These are phyloP conservation scores for Drosophila atripex DNA, from an alignment of 2,888 invertebrate genomes.

Conservation along the genomic window DNA sequence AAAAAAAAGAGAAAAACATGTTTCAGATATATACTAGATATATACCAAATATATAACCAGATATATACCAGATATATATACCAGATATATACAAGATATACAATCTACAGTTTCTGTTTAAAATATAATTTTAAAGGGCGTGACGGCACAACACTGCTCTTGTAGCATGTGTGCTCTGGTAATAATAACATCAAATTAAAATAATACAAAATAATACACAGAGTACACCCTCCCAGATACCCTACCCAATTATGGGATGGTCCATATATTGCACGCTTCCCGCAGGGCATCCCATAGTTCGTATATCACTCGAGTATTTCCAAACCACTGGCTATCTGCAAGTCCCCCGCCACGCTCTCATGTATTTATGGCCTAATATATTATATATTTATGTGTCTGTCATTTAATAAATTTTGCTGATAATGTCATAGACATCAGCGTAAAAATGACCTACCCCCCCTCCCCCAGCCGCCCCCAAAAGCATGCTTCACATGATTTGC, in stretches of 20 bases:
- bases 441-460: slow-evolving; percentile 44
- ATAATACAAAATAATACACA: too few relatives aligned
- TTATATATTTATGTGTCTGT: slow-evolving; percentile 58
- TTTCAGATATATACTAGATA: slow-evolving; percentile 10
- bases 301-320: too few relatives aligned
- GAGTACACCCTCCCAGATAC: background rate
- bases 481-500: slow-evolving; percentile 38
- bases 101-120: too few relatives aligned
- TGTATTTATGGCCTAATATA: slow-evolving; percentile 54
- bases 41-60: background rate
- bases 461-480: background rate
- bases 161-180: slow-evolving; percentile 38
- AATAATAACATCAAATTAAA: slow-evolving; percentile 53
- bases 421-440: slow-evolving; percentile 57
- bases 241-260: background rate
- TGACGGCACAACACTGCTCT: background rate
- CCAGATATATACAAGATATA: too few relatives aligned
- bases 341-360: slow-evolving; percentile 41
- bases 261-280: too few relatives aligned
- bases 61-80: slow-evolving; percentile 5
- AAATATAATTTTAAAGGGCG: too few relatives aligned
- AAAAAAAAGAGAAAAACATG: slow-evolving; percentile 22
- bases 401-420: slow-evolving; percentile 58
- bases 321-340: slow-evolving; percentile 10
- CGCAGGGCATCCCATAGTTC: too few relatives aligned